These are phyloP conservation scores for Dermolepida albohirtum DNA, from an alignment of 2,888 invertebrate species.

Conservation along the genomic window DNA sequence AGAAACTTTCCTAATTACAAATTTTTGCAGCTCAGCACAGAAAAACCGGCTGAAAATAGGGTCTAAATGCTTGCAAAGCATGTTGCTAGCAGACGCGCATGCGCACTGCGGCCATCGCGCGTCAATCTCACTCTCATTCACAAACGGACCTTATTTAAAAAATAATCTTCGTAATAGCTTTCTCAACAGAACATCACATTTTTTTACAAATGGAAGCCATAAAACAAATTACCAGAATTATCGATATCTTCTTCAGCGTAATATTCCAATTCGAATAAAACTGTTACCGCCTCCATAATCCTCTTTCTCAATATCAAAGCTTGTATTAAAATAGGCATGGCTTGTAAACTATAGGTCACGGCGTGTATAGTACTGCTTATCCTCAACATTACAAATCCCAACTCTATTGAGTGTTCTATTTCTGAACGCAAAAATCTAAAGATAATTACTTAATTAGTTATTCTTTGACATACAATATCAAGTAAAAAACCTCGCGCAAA, in stretches of 20 bases:
- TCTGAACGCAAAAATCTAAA: conserved; percentile 58
- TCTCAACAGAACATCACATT: no score
- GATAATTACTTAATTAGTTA: not conserved
- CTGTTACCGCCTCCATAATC: conserved; percentile 62
- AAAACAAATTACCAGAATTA: conserved; percentile 56
- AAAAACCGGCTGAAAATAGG: no score
- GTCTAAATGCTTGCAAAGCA: no score
- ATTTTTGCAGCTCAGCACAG: no score
- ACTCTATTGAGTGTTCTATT: conserved; percentile 58
- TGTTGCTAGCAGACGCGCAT: no score
- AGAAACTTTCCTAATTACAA: no score
- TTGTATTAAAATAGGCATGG: conserved; percentile 62
- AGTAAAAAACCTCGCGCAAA: conserved; percentile 60
- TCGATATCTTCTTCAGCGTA: conserved; percentile 55
- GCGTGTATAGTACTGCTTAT: conserved; percentile 61
- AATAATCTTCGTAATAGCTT: no score
- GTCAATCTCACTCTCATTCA: no score
- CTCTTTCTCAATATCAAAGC: conserved; percentile 60
- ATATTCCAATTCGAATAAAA: conserved; percentile 63
- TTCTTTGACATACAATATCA: conserved; percentile 1
- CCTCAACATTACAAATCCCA: conserved; percentile 62
- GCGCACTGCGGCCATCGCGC: no score
- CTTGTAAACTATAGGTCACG: conserved; percentile 54
- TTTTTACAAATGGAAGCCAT: no score
- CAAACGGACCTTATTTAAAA: no score